A percentile compares a stretch with the other conserved stretches of the same genome.
phyloP scores from a whole-genome alignment of 2,113 vertebrate genomes.

The Formicarius rufipectus region DNA sequence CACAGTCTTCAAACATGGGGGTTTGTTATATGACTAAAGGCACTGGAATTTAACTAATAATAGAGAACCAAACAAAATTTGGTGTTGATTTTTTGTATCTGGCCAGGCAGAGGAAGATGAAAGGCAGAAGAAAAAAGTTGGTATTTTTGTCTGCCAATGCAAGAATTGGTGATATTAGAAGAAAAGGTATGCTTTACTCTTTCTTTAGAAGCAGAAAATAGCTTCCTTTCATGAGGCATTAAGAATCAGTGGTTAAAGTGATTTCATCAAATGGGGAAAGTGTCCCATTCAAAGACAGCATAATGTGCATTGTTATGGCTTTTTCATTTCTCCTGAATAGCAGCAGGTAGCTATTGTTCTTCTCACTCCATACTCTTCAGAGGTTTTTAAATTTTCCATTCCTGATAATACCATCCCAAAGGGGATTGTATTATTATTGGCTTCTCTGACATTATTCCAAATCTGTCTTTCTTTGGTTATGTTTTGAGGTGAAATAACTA shows the following conservation, averaged over 20 bases:
- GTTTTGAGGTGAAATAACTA: background rate
- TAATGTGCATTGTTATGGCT: slow-evolving; percentile 4
- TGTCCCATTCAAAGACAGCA: background rate
- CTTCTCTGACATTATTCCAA: background rate
- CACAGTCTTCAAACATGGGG: background rate
- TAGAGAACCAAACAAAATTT: background rate
- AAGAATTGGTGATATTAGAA: background rate
- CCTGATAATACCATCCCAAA: background rate
- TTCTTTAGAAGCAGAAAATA: slow-evolving; percentile 9
- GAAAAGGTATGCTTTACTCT: background rate
- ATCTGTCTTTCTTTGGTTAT: background rate
- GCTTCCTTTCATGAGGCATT: background rate
- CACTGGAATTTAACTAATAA: background rate
- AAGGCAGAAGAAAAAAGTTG: background rate
- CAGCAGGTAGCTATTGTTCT: slow-evolving; percentile 22
- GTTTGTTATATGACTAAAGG: background rate
- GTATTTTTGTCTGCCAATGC: background rate
- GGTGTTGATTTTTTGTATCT: background rate
- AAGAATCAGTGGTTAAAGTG: slow-evolving; percentile 14
- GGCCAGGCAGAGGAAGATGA: background rate
- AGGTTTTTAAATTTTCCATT: slow-evolving; percentile 11
- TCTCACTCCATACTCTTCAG: background rate
- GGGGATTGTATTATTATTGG: background rate
- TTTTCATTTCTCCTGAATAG: slow-evolving; percentile 28
- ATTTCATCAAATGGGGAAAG: background rate